These are phyloP conservation scores for Lasioglossum marginatum DNA, from an alignment of 2,888 invertebrate genomes.

Conservation along the genomic window DNA sequence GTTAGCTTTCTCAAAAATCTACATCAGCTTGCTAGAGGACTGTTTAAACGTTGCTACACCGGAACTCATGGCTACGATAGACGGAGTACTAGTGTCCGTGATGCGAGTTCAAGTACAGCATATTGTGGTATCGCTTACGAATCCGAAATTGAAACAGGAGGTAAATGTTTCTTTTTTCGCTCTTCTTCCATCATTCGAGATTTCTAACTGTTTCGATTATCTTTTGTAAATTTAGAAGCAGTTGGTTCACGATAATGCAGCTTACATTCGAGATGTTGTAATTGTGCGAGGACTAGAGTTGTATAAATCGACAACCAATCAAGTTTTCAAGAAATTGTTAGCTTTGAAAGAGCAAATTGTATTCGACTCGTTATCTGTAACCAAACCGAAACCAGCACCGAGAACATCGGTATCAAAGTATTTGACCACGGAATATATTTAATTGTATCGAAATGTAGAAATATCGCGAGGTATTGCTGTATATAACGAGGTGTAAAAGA, in stretches of 20 bases:
- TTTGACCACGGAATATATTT: constrained; percentile 88
- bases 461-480: constrained; percentile 17
- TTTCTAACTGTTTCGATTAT: background rate
- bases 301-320: constrained; percentile 79
- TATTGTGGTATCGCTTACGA: constrained; percentile 86
- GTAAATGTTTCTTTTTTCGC: constrained; percentile 78
- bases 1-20: constrained; percentile 91
- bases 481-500: background rate
- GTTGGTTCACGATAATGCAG: constrained; percentile 89
- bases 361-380: constrained; percentile 86
- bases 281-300: constrained; percentile 81
- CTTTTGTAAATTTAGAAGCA: constrained; percentile 84
- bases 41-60: constrained; percentile 91
- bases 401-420: constrained; percentile 89
- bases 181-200: background rate
- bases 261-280: constrained; percentile 87
- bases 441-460: constrained; percentile 33
- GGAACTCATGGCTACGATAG: constrained; percentile 90
- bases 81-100: constrained; percentile 90
- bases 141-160: constrained; percentile 86
- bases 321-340: constrained; percentile 77
- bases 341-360: constrained; percentile 86
- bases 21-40: constrained; percentile 90
- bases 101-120: constrained; percentile 91
- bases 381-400: constrained; percentile 86